Conservation (phyloP, 2,113 vertebrate species). For the Papio anubis region DNA sequence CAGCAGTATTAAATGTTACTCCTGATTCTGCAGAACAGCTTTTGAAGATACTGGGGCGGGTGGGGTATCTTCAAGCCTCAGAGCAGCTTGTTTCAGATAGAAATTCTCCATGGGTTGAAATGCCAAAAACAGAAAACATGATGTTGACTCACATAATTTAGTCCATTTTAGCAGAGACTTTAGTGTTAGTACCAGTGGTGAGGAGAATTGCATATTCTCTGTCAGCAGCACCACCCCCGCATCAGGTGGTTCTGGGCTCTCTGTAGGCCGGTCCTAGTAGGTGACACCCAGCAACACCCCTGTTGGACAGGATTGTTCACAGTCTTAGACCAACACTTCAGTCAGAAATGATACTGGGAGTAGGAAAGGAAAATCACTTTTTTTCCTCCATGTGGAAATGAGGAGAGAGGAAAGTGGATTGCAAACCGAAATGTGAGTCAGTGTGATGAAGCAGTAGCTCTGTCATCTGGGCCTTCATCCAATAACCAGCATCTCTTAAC, state of each 20-base stretch:
- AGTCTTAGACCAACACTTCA: neutral
- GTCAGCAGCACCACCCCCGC: neutral
- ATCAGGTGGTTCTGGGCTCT: neutral
- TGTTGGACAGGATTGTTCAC: neutral
- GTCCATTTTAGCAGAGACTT: neutral
- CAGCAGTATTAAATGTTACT: neutral
- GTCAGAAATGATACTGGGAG: neutral
- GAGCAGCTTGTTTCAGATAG: neutral
- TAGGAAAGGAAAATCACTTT: neutral
- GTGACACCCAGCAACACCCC: neutral
- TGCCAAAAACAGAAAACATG: slow-evolving; percentile 40
- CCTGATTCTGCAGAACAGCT: neutral
- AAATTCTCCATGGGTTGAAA: slow-evolving; percentile 29
- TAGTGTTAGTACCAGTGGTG: neutral
- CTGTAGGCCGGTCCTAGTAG: neutral
- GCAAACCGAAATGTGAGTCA: neutral
- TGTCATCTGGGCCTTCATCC: neutral
- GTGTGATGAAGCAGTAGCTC: neutral
- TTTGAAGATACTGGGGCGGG: neutral
- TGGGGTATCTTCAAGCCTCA: neutral
- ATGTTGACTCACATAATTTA: neutral
- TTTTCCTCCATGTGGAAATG: neutral
- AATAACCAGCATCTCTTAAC: slow-evolving; percentile 29
- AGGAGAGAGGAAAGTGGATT: neutral
- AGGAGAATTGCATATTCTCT: neutral